Evolutionary conservation across 2,888 invertebrate genomes (phyloP), one percentile per base, ranked within the genome.

Genomic region (Sphecodes monilicornis): DNA sequence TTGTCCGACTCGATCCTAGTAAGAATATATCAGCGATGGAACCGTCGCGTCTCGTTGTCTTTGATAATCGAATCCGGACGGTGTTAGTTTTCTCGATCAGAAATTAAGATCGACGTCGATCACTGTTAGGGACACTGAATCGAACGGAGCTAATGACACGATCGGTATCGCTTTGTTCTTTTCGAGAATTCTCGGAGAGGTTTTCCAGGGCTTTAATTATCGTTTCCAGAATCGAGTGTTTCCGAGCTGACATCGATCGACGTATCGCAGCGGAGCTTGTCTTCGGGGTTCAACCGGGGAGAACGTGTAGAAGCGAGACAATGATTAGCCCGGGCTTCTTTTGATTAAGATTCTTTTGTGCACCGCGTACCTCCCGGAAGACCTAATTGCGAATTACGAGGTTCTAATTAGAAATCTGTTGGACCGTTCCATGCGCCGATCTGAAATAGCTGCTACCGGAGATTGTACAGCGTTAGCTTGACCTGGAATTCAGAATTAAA

Each of bases 71-170:
- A 39, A 66, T 82, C 82, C 39, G 18, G 22, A 0, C 60, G 6
- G 5, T 13, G 26, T 32, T n/a, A 50, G 82, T 50, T 29, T 32
- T 32, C 54, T 43, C 71, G 71, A 84, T 84, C 76, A 68, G 54
- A 77, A 78, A 84, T 84, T 84, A 84, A 78, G 83, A 73, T 77
- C 84, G 68, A 10, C 83, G 73, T 84, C 83, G 69, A 83, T 83
- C 83, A 84, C 73, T 50, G 84, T 73, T 43, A 69, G 36, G 22
- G n/a, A 68, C 46, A 36, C 50, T 41, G 76, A 60, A 76, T 72
- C 70, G 50, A 13, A n/a, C 36, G 46, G 18, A 50, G 50, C 36
- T 46, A 68, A 76, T 71, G 71, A 46, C 26, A 70, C 70, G 70
- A 46, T 50, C 46, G 71, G 22, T 11, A 50, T 32, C 29, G 32